These are phyloP conservation scores for Ametastegia equiseti DNA, from an alignment of 2,888 invertebrate species.

Conservation along the genomic window DNA sequence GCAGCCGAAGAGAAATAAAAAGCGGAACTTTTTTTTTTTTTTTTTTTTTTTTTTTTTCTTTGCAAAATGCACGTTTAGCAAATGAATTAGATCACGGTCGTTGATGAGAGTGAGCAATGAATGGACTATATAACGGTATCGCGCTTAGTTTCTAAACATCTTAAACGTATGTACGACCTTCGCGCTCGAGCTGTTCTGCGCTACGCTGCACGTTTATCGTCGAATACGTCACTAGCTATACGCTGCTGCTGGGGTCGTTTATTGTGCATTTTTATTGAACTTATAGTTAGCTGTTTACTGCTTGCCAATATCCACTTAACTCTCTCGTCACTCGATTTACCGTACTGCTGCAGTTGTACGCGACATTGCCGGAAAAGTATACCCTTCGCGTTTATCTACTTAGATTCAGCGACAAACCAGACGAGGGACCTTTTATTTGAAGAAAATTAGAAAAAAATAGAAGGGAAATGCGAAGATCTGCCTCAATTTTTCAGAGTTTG, in stretches of 20 bases:
- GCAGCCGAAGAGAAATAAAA: too few relatives aligned
- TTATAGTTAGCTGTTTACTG: constrained; percentile 35
- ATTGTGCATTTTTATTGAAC: constrained; percentile 24
- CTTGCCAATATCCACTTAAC: constrained; percentile 38
- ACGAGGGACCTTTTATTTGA: background rate
- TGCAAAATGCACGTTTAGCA: background rate
- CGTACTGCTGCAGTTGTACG: background rate
- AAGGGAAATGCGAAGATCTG: background rate
- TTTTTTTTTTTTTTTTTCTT: too few relatives aligned
- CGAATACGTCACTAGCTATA: background rate
- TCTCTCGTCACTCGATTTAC: background rate
- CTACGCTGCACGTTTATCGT: too few relatives aligned
- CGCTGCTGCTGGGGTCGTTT: background rate
- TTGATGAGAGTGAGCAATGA: background rate
- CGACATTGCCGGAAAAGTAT: background rate
- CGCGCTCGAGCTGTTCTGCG: background rate
- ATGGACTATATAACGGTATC: background rate
- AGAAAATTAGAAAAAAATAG: background rate
- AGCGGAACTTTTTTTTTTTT: too few relatives aligned
- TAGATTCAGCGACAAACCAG: background rate
- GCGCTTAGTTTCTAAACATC: constrained; percentile 12
- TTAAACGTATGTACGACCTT: constrained; percentile 25
- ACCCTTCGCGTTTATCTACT: background rate
- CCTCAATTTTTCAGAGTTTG: background rate
- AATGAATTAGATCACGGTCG: constrained; percentile 13